Evolutionary conservation across 2,113 vertebrate species (phyloP), one percentile per base, ranked within the genome.

Genomic region (Amphiprion percula): DNA sequence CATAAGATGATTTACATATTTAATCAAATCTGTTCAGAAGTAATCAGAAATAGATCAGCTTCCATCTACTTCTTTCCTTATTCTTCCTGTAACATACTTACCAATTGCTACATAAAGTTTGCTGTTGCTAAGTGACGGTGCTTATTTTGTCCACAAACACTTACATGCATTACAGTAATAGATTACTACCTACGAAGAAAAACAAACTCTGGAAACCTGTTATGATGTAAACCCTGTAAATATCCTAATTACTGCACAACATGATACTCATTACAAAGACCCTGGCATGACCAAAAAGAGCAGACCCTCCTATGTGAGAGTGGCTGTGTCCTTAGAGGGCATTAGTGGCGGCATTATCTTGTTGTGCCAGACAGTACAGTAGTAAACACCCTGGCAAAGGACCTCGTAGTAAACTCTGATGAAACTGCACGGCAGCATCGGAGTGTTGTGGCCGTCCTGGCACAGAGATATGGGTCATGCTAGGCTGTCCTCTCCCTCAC

Each of bases 401-500:
- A 83, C 87, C 89, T 90, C 9, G 61, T 90, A 90, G 87, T 92
- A 90, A 92, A 92, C 44, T 86, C 83, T 55, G 85, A 68, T 84
- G 80, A 76, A 86, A 74, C 54, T 7, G 68, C 78, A 28, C 62
- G 17, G 76, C 76, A 23, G 74, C 81, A 79, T 65, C 49, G 24
- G 72, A 75, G 76, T 72, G 70, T 63, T 88, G 86, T 77, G 84
- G 87, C 87, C 68, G 11, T 86, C 73, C 90, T 92, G 92, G 91
- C 92, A 91, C 66, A 17, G 49, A 83, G 90, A 93, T 92, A 77
- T 93, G 90, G 93, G 90, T 93, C 92, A 90, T 71, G 75, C 79
- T 73, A 84, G 87, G 82, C 83, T 94, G 93, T 92, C 92, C 92
- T 94, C 88, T 90, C 75, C 56, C 87, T 90, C 86, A 93, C 92